phyloP scores from a whole-genome alignment of 2,797 vertebrate genomes.

The Vireo griseus region DNA sequence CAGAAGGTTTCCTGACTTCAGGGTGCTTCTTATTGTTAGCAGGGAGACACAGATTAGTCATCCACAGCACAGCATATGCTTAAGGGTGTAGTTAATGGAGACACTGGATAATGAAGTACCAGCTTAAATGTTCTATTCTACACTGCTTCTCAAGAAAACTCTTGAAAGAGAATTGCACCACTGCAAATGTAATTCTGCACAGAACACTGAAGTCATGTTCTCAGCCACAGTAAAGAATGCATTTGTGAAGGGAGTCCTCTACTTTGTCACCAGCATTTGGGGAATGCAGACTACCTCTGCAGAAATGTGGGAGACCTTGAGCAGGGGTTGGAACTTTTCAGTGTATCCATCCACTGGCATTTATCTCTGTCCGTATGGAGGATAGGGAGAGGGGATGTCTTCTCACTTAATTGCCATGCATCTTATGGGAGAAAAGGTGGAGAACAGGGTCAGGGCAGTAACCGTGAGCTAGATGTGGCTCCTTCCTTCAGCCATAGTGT shows the following conservation, averaged over 20 bases:
- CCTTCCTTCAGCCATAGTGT: neutral
- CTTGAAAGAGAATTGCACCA: neutral
- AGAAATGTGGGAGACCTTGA: neutral
- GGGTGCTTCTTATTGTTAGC: neutral
- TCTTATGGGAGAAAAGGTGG: neutral
- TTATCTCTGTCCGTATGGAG: neutral
- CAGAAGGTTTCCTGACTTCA: neutral
- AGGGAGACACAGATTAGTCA: neutral
- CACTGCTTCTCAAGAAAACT: neutral
- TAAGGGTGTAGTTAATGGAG: neutral
- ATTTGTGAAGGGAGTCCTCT: neutral
- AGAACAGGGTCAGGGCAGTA: neutral
- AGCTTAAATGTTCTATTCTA: neutral
- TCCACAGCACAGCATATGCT: neutral
- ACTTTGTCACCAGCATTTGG: neutral
- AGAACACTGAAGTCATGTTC: neutral
- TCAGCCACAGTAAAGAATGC: neutral
- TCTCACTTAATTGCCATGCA: neutral
- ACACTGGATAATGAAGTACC: neutral
- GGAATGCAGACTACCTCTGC: neutral
- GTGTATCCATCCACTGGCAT: neutral
- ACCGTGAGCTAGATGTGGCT: neutral
- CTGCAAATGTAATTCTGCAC: neutral
- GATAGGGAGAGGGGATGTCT: neutral
- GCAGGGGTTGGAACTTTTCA: neutral